Evolutionary conservation across 2,888 invertebrate genomes (phyloP).

Genomic region (Heliconius sara): DNA sequence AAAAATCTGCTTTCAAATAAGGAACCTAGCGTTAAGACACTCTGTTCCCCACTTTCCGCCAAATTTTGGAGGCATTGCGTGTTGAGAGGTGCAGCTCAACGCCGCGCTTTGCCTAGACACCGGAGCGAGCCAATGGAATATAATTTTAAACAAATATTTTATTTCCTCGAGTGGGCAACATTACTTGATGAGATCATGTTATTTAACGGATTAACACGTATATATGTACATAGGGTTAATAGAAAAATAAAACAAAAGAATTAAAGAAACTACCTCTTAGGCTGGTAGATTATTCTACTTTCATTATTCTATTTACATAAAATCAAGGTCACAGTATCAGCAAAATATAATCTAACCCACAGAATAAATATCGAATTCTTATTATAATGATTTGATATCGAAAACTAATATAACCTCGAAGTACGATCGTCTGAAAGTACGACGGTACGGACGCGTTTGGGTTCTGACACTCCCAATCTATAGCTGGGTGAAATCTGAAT

Average conservation of each 20-base stretch:
- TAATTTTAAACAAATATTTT: too few species aligned
- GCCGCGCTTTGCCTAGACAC: too few species aligned
- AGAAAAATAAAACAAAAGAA: not conserved
- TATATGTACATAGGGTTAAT: not conserved
- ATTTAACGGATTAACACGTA: too few species aligned
- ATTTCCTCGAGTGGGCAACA: too few species aligned
- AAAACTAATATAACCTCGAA: slow-evolving; percentile 38
- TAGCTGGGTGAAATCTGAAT: slow-evolving; percentile 41
- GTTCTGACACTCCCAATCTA: slow-evolving; percentile 41
- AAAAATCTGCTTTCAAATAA: too few species aligned
- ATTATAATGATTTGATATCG: slow-evolving; percentile 34
- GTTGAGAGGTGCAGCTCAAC: too few species aligned
- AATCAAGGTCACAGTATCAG: not conserved
- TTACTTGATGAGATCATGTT: not conserved
- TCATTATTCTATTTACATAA: not conserved
- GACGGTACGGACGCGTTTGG: slow-evolving; percentile 33
- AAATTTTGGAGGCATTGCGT: too few species aligned
- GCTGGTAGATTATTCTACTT: not conserved
- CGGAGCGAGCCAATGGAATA: too few species aligned
- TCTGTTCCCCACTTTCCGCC: too few species aligned
- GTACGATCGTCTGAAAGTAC: slow-evolving; percentile 22
- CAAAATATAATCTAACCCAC: slow-evolving; percentile 17
- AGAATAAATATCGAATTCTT: slow-evolving; percentile 24
- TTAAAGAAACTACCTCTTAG: not conserved
- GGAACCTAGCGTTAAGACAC: too few species aligned